A percentile compares a stretch with the other conserved stretches of the same genome.
These are phyloP conservation scores for Tetramorium bicarinatum DNA, from an alignment of 2,888 invertebrate genomes.

Conservation along the genomic window DNA sequence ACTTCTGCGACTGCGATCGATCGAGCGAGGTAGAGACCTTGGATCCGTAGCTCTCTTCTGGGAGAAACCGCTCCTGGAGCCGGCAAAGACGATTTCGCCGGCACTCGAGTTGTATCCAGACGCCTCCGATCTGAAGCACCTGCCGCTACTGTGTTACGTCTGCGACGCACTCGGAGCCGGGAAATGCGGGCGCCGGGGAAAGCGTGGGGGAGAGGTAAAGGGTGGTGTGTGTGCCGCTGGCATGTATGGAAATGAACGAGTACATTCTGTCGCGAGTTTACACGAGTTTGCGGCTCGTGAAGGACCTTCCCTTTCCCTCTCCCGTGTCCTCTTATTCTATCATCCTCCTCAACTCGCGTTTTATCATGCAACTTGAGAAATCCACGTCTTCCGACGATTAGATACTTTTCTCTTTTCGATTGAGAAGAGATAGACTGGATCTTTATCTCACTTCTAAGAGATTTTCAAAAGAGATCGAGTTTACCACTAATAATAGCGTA, in stretches of 20 bases:
- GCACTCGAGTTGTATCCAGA: conserved; percentile 55
- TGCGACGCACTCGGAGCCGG: conserved; percentile 47
- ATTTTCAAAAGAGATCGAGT: not conserved
- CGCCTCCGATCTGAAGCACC: conserved; percentile 47
- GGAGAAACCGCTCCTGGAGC: conserved; percentile 12
- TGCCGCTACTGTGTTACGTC: conserved; percentile 43
- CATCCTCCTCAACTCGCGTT: conserved; percentile 30
- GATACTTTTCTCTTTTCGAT: too few species aligned
- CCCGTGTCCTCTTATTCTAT: not conserved
- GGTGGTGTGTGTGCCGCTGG: conserved; percentile 71
- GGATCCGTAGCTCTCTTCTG: conserved; percentile 24
- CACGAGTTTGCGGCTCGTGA: conserved; percentile 55
- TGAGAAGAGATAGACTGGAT: not conserved
- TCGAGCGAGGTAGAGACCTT: conserved; percentile 23
- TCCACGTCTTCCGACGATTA: not conserved
- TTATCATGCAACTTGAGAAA: not conserved
- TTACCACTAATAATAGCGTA: not conserved
- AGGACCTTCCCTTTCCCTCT: conserved; percentile 15
- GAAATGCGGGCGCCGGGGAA: conserved; percentile 54
- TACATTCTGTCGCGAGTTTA: conserved; percentile 63
- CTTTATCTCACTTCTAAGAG: not conserved
- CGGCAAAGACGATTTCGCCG: conserved; percentile 36
- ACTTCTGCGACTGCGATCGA: conserved; percentile 10
- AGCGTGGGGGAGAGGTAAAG: conserved; percentile 40
- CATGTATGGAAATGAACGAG: conserved; percentile 76